Base-by-base conservation (phyloP, 2,113 vertebrate species). In the Hippocampus zosterae region DNA sequence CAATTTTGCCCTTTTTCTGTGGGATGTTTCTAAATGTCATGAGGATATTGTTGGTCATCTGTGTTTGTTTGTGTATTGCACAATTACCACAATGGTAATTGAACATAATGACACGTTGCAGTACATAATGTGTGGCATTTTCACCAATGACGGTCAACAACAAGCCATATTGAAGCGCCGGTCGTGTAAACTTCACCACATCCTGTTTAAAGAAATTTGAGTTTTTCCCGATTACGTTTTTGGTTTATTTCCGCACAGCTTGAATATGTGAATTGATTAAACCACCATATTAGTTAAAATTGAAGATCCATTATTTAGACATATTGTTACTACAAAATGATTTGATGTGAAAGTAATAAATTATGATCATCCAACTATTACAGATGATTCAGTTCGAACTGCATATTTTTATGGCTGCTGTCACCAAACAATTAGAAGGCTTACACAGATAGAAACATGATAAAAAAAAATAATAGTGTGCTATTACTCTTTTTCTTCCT, bases 11-110 rank as follows among this genome's bases (percentile, higher is more conserved):
- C 9, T n/a, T 64, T 67, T 64, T 68, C 29, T 71, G 37, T 33
- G 69, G 57, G 68, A 75, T 69, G 67, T 41, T 63, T 77, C n/a
- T 15, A 75, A 85, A 90, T 86, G 67, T 67, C 76, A 83, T 48
- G 61, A 60, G 63, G 29, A 71, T 42, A 60, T 9, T 67, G 65
- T 55, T 70, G 81, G 79, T 77, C 63, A 71, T 70, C 59, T 1
- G 46, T 81, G 73, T 75, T 70, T 73, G 23, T 64, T 68, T 74
- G 41, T 72, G 44, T 48, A 13, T 73, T 68, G 64, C 42, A 67
- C 66, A 74, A 70, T 78, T 84, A 81, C 67, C 69, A 52, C 57
- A 61, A 11, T 57, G 71, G 40, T 84, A 76, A 83, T 62, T 79
- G 56, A 67, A 77, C 76, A 83, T 77, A 81, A 80, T 76, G 57